Evolutionary conservation across 2,888 invertebrate species (phyloP).

Genomic region (Pristionchus japonicus): DNA sequence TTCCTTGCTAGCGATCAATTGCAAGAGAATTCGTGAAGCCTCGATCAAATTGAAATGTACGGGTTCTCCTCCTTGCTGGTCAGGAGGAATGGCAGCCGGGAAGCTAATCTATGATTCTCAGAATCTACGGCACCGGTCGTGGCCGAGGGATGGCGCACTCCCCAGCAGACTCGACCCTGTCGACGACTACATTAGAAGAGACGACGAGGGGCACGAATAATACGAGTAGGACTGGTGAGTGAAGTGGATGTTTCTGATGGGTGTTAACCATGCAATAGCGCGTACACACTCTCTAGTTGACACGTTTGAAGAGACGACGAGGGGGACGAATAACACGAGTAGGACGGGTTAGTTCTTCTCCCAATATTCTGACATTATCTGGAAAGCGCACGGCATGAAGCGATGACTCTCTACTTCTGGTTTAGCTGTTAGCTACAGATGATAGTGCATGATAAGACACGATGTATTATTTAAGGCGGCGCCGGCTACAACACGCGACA

Average conservation of each 20-base stretch:
- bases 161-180: constrained; percentile 1
- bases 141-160: not conserved
- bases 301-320: constrained; percentile 1
- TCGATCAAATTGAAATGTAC: no score
- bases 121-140: constrained; percentile 39
- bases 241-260: not conserved
- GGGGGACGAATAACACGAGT: constrained; percentile 11
- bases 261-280: no score
- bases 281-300: not conserved
- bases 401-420: no score
- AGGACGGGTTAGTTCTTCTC: constrained; percentile 22
- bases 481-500: constrained; percentile 10
- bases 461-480: not conserved
- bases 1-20: no score
- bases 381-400: no score
- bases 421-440: no score
- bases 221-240: constrained; percentile 1
- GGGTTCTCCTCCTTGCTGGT: no score
- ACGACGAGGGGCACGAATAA: constrained; percentile 15
- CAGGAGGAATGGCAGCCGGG: no score
- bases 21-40: no score
- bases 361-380: no score
- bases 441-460: no score
- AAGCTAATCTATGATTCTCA: no score
- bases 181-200: constrained; percentile 12